Base-by-base conservation (phyloP, 2,888 invertebrate species). In the Euplexia lucipara region DNA sequence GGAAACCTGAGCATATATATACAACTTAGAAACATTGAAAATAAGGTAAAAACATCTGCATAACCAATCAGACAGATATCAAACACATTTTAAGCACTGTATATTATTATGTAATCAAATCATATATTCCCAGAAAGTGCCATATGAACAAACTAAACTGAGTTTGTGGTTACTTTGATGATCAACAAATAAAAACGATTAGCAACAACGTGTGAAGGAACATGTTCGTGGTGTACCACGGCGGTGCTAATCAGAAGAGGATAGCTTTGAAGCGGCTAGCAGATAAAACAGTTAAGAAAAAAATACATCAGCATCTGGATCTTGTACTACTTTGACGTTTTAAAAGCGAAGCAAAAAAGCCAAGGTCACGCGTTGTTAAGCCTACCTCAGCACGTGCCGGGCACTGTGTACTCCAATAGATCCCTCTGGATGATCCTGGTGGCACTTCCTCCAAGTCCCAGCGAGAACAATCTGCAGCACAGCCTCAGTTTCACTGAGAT, bases 361-460 rank as follows among this genome's bases (percentile, higher is more conserved):
- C 83, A 88, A 90, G 90, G 89, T 88, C 87, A 86, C 84, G 71
- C 76, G 75, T 83, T 82, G 75, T 77, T 82, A 79, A 84, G 67
- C 81, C 86, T 92, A 94, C 93, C 93, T 93, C 87, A 94, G 87
- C 92, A 92, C 88, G 89, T 90, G 90, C 86, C 85, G 76, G 84
- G 82, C 68, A 84, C 83, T 67, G 83, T 83, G 76, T 81, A 81
- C 63, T 84, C 86, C 85, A 86, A 74, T 79, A 82, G 79, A 74
- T 85, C 83, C 78, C 82, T 84, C 78, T 82, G 83, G 62, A 72
- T 74, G 54, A 60, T 79, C 77, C 77, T 79, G 68, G 79, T 44
- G 71, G 76, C 77, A 70, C 78, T 75, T 77, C 79, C 78, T 72
- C 81, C 82, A 63, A 79, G 80, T 66, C 79, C 84, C 54, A 82